Base-by-base conservation (phyloP, 2,888 invertebrate genomes). In the Lacanobia wlatinum region DNA sequence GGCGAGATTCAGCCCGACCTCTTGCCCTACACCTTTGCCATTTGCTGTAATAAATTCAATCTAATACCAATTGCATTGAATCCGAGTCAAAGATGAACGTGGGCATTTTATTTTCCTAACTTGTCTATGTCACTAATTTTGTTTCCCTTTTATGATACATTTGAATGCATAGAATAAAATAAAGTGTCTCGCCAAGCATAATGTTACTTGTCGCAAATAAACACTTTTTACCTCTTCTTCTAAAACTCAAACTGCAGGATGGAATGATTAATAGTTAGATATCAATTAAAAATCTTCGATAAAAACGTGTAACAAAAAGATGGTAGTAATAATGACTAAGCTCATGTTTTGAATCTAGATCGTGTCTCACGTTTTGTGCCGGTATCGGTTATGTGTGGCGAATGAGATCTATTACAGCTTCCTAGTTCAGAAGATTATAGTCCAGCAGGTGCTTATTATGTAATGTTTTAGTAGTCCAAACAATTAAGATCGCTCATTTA, bases 361-460 rank as follows among this genome's bases (percentile, higher is more conserved):
- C 85, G 84, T 84, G 85, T 70, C 38, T 71, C 75, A 85, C 83
- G 78, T 63, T 83, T 78, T 52, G 71, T 62, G 60, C 70, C 56
- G 80, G 80, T 76, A 70, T 71, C 71, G 76, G 70, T 60, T 21
- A 53, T 56, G 71, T 72, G 85, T 83, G 60, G 62, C 83, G 58
- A 83, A 85, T 84, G 56, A 16, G 58, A 23, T 62, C 46, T 62
- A 70, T 69, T 70, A 46, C 2, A 62, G 66, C 73, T 80, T 77
- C 84, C 74, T 82, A 43, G 61, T 65, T 72, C 40, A 21, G 8
- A 21, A n/a, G n/a, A 66, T 56, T 58, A 12, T 34, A 53, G 55
- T 48, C 10, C 40, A 81, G 62, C 59, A 60, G 18, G 60, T 50
- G 16, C 38, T 18, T 14, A 23, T 38, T 12, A 14, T 23, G 53